Percentiles rank a stretch among this genome's conserved stretches.
phyloP scores from a whole-genome alignment of 2,888 invertebrate species.

The Listrodromus nycthemerus region DNA sequence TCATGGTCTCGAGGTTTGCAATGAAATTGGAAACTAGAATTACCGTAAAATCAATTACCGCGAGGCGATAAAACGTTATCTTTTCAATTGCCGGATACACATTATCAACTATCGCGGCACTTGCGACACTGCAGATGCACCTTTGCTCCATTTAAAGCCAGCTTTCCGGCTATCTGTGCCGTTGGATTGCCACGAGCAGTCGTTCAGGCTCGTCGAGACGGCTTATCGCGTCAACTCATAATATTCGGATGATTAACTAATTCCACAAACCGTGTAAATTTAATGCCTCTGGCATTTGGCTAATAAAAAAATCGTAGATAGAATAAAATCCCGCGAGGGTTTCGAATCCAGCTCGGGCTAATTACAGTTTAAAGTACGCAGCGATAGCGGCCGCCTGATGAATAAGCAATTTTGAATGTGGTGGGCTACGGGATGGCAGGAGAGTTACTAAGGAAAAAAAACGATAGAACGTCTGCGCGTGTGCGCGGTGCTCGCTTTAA shows the following conservation, averaged over 20 bases:
- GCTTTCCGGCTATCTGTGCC: background rate
- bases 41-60: too few relatives aligned
- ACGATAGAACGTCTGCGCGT: background rate
- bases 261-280: background rate
- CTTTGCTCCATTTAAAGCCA: background rate
- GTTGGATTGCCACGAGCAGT: background rate
- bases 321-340: background rate
- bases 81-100: too few relatives aligned
- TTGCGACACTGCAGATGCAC: too few relatives aligned
- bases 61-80: too few relatives aligned
- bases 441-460: slow-evolving; percentile 17
- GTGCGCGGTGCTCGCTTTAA: slow-evolving; percentile 22
- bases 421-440: background rate
- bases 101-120: too few relatives aligned
- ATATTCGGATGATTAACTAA: slow-evolving; percentile 1
- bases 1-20: too few relatives aligned
- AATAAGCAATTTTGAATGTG: slow-evolving; percentile 1
- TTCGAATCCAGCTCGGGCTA: background rate
- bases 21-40: too few relatives aligned
- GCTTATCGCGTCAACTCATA: background rate
- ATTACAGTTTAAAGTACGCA: slow-evolving; percentile 14
- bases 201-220: background rate
- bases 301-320: background rate
- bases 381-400: slow-evolving; percentile 3
- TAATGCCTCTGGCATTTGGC: background rate